Conservation (phyloP, 37 sponge, comb jelly and placozoan species). For the Sycon ciliatum region DNA sequence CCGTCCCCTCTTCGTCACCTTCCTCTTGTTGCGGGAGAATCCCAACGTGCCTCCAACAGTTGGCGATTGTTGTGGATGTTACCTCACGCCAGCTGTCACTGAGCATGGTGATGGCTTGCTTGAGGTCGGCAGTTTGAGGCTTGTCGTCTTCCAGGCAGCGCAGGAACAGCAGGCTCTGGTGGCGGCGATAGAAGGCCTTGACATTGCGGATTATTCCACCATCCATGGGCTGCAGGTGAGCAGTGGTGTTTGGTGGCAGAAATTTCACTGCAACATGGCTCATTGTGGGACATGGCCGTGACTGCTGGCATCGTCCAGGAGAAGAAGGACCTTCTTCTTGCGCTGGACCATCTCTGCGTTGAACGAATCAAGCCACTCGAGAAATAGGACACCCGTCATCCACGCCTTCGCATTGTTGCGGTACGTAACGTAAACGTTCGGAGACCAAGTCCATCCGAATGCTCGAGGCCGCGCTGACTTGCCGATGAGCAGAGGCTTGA, state of each 20-base stretch:
- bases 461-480: constrained; percentile 14
- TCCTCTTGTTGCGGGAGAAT: neutral
- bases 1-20: neutral
- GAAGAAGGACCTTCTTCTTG: constrained; percentile 5
- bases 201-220: constrained; percentile 13
- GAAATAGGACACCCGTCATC: constrained; percentile 24
- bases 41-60: constrained; percentile 13
- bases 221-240: constrained; percentile 19
- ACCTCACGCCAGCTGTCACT: constrained; percentile 9
- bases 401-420: constrained; percentile 17
- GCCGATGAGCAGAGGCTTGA: constrained; percentile 23
- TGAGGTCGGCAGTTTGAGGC: neutral
- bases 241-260: constrained; percentile 22
- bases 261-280: neutral
- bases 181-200: constrained; percentile 10
- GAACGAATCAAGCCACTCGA: constrained; percentile 11
- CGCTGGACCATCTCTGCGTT: neutral
- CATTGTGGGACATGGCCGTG: neutral
- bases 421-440: neutral
- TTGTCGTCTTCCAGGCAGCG: constrained; percentile 5
- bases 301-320: constrained; percentile 19
- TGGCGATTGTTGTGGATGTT: constrained; percentile 15
- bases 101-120: constrained; percentile 16
- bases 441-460: constrained; percentile 10
- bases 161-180: constrained; percentile 5